Conservation (phyloP, 2,888 invertebrate genomes). For the Heteropelma amictum region DNA sequence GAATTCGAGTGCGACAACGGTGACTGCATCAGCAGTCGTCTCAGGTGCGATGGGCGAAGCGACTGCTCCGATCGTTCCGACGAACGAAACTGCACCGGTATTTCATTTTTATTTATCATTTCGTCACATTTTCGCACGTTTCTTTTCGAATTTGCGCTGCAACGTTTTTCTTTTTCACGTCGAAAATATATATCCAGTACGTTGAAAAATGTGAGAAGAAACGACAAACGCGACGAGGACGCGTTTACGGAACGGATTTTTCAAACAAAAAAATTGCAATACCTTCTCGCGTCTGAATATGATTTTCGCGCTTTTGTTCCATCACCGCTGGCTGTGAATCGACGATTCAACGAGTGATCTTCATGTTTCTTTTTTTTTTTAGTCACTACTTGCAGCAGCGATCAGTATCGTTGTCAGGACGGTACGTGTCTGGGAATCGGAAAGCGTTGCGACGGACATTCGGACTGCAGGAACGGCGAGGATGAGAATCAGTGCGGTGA, state of each 20-base stretch:
- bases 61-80: constrained; percentile 83
- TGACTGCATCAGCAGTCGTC: constrained; percentile 78
- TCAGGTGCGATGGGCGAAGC: constrained; percentile 76
- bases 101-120: constrained; percentile 52
- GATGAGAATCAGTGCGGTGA: constrained; percentile 80
- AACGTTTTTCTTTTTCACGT: neutral
- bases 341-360: constrained; percentile 32
- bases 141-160: neutral
- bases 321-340: neutral
- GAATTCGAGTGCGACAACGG: constrained; percentile 81
- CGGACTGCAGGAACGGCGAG: constrained; percentile 80
- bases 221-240: no score
- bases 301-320: no score
- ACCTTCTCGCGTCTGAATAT: no score
- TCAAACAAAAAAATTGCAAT: no score
- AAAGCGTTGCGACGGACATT: constrained; percentile 79
- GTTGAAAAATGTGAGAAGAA: no score
- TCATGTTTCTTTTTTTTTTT: constrained; percentile 57
- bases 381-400: constrained; percentile 77
- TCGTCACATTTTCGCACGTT: constrained; percentile 2
- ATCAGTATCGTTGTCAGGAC: constrained; percentile 81
- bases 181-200: neutral
- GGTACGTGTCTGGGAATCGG: constrained; percentile 79
- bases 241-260: no score
- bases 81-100: constrained; percentile 79